Evolutionary conservation across 2,113 vertebrate species (phyloP).

Genomic region (Microcebus murinus): DNA sequence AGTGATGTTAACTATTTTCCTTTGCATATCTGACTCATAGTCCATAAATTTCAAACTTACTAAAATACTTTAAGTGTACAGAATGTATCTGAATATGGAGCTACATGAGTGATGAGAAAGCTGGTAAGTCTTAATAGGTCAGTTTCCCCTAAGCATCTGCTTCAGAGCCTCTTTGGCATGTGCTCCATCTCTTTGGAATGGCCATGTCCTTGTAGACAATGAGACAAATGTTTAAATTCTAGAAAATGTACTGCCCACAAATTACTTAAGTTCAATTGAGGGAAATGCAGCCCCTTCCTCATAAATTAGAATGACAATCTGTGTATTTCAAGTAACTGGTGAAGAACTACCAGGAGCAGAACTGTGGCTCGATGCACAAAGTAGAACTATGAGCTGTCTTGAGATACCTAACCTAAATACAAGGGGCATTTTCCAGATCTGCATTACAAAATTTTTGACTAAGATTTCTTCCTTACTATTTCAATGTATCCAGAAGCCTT

Average conservation of each 20-base stretch:
- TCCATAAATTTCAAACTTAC: not conserved
- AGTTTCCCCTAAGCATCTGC: not conserved
- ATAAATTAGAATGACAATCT: slow-evolving; percentile 14
- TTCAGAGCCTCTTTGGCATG: not conserved
- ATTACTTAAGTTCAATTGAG: not conserved
- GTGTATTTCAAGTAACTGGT: not conserved
- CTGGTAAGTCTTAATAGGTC: not conserved
- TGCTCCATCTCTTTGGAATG: not conserved
- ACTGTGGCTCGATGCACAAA: not conserved
- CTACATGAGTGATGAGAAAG: not conserved
- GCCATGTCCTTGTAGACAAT: not conserved
- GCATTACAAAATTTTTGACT: not conserved
- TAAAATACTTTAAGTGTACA: not conserved
- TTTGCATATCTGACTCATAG: not conserved
- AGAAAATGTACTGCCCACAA: not conserved
- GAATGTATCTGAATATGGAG: not conserved
- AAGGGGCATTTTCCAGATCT: not conserved
- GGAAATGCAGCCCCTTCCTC: not conserved
- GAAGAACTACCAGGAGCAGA: not conserved
- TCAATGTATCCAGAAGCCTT: not conserved
- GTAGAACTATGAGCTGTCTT: not conserved
- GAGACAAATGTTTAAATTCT: not conserved
- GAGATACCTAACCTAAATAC: not conserved
- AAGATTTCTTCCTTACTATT: not conserved
- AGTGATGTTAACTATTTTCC: not conserved